Percentiles rank a stretch among this genome's conserved stretches.
Conservation (phyloP, 1,140 invertebrate species). For the Drosophila nikananu region DNA sequence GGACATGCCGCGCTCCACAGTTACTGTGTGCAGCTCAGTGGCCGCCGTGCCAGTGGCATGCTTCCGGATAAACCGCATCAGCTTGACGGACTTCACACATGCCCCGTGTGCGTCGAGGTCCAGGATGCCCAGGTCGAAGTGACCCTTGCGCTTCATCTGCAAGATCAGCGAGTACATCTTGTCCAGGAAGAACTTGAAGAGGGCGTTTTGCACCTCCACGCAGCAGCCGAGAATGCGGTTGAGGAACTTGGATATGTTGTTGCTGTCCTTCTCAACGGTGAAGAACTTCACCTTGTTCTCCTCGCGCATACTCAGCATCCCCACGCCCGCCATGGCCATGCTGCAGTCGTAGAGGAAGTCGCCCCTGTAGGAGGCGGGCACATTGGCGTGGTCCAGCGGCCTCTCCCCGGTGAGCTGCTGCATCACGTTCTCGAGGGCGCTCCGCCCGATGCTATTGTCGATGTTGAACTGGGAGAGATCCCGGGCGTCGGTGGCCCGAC, state of each 20-base stretch:
- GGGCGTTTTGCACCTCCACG: constrained; percentile 97
- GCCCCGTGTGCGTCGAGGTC: constrained; percentile 96
- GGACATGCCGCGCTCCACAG: constrained; percentile 95
- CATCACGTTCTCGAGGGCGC: constrained; percentile 97
- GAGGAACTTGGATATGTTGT: constrained; percentile 99
- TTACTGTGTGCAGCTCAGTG: constrained; percentile 95
- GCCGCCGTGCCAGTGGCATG: constrained; percentile 95
- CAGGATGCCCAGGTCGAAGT: constrained; percentile 95
- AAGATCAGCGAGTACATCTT: constrained; percentile 94
- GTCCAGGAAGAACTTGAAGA: constrained; percentile 99
- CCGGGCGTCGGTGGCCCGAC: constrained; percentile 97
- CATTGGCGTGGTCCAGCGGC: constrained; percentile 85
- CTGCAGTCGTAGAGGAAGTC: constrained; percentile 97
- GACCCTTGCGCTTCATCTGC: constrained; percentile 91
- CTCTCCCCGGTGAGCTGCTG: constrained; percentile 90
- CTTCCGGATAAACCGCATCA: constrained; percentile 92
- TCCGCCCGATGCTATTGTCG: constrained; percentile 97
- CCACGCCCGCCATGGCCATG: constrained; percentile 95
- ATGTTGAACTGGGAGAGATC: constrained; percentile 99
- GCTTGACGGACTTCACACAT: constrained; percentile 91
- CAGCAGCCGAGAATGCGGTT: constrained; percentile 99
- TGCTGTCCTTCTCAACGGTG: constrained; percentile 97
- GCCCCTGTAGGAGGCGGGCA: constrained; percentile 89
- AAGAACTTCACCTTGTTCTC: constrained; percentile 89
- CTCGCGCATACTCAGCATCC: constrained; percentile 94